A percentile compares a stretch with the other conserved stretches of the same genome.
Evolutionary conservation across 1,140 invertebrate genomes (phyloP).

Genomic region (Grapholita molesta): DNA sequence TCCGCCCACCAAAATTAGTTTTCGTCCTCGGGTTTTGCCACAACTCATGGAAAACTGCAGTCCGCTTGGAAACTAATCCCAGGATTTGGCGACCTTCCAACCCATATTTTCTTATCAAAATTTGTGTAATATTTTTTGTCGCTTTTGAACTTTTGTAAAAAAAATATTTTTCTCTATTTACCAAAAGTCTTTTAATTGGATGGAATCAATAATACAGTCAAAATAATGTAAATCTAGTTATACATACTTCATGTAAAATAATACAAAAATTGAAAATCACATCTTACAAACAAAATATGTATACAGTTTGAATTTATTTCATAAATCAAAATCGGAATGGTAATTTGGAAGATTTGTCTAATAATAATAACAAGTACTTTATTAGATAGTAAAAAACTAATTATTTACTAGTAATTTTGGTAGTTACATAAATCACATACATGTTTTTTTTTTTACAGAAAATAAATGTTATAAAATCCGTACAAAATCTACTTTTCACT

Average conservation of each 20-base stretch:
- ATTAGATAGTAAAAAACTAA: no score
- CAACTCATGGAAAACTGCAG: no score
- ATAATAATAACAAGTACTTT: no score
- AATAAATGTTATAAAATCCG: background rate
- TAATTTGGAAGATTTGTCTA: background rate
- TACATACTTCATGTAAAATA: background rate
- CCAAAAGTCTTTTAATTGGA: conserved; percentile 6
- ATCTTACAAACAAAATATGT: background rate
- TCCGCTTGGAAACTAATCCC: no score
- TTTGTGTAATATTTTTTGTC: no score
- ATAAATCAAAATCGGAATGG: background rate
- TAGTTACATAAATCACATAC: background rate
- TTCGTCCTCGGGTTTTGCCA: no score
- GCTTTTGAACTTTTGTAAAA: no score
- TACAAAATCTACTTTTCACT: background rate
- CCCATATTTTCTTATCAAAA: no score
- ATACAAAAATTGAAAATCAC: background rate
- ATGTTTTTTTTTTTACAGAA: background rate
- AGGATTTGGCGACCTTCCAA: no score
- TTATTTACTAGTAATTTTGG: background rate
- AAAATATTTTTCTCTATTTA: background rate
- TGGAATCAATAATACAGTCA: conserved; percentile 15
- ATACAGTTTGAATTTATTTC: background rate
- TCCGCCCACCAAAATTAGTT: no score
- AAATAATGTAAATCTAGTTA: background rate